Evolutionary conservation across 2,113 vertebrate species (phyloP).

Genomic region (Pelobates fuscus): DNA sequence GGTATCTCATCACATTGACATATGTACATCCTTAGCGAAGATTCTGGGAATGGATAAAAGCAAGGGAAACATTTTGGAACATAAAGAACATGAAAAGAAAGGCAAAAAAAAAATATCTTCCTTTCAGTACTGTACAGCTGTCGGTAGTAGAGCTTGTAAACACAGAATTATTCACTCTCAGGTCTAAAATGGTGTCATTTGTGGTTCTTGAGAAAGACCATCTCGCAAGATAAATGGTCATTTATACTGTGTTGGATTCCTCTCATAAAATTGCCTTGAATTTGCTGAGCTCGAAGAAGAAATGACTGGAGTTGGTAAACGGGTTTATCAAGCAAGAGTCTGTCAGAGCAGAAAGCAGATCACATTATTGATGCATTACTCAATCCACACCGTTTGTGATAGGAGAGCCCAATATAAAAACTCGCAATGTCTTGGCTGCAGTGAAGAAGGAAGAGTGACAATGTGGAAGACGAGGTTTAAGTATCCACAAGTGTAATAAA

Average conservation of each 20-base stretch:
- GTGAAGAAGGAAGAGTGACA: neutral
- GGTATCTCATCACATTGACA: conserved; percentile 13
- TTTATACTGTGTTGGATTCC: conserved; percentile 16
- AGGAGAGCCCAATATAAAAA: neutral
- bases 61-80: conserved; percentile 5
- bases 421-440: neutral
- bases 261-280: conserved; percentile 20
- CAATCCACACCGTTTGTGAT: neutral
- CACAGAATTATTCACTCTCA: conserved; percentile 39
- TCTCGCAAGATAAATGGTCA: conserved; percentile 45
- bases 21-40: conserved; percentile 33
- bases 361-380: neutral
- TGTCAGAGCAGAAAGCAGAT: conserved; percentile 24
- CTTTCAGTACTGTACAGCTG: conserved; percentile 5
- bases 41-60: conserved; percentile 26
- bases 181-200: conserved; percentile 31
- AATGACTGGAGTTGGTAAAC: neutral
- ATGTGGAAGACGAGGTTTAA: too few species aligned
- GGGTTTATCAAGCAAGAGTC: conserved; percentile 14
- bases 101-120: conserved; percentile 22
- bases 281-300: conserved; percentile 16
- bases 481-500: too few species aligned
- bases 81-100: conserved; percentile 13
- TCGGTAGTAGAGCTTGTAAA: conserved; percentile 31
- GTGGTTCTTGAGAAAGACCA: conserved; percentile 34